A percentile compares a stretch with the other conserved stretches of the same genome.
Evolutionary conservation across 2,888 invertebrate species (phyloP).

Genomic region (Eilema caniola): DNA sequence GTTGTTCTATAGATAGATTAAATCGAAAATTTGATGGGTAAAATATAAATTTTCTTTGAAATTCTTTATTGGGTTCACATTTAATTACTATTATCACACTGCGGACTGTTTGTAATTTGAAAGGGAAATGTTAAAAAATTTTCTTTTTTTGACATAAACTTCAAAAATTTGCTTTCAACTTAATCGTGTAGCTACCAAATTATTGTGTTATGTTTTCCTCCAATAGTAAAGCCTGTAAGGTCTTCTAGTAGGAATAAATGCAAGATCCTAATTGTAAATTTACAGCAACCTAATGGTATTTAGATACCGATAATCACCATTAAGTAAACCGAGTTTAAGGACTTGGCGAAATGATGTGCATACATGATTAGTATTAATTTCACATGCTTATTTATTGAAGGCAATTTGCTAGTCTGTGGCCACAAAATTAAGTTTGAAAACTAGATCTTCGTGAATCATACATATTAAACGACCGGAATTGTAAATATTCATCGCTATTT

Average conservation of each 20-base stretch:
- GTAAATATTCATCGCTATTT: slow-evolving; percentile 6
- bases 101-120: too few relatives aligned
- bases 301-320: background rate
- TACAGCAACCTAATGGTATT: background rate
- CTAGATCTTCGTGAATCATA: slow-evolving; percentile 14
- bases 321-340: background rate
- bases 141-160: too few relatives aligned
- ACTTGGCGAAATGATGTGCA: background rate
- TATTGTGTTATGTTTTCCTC: too few relatives aligned
- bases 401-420: slow-evolving; percentile 6
- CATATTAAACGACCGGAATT: slow-evolving; percentile 11
- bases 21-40: background rate
- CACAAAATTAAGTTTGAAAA: slow-evolving; percentile 13
- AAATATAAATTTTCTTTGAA: background rate
- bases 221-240: too few relatives aligned
- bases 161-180: too few relatives aligned
- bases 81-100: background rate
- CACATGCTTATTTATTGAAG: slow-evolving; percentile 3
- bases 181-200: too few relatives aligned
- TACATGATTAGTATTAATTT: slow-evolving; percentile 5
- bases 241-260: too few relatives aligned
- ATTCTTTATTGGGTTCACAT: background rate
- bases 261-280: too few relatives aligned
- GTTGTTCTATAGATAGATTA: background rate
- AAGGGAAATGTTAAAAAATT: background rate